Conservation (phyloP, 2,888 invertebrate species). For the Drosophila monieri region DNA sequence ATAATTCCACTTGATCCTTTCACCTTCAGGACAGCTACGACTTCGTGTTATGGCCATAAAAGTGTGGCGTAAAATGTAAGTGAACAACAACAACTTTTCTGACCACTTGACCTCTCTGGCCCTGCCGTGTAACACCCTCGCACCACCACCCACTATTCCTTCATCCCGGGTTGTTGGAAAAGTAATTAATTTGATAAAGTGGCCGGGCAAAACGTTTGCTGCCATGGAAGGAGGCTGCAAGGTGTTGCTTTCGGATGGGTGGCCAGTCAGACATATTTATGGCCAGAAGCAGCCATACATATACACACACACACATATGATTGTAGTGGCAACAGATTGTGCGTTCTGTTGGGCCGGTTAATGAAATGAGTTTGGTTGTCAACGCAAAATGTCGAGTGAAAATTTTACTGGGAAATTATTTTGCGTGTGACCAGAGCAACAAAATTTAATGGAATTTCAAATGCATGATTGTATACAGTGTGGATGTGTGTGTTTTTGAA, state of each 20-base stretch:
- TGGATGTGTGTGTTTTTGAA: not conserved
- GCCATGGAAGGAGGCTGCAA: constrained; percentile 28
- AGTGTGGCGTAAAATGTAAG: constrained; percentile 59
- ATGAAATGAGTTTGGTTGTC: constrained; percentile 66
- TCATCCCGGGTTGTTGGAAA: constrained; percentile 70
- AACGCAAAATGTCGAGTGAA: constrained; percentile 20
- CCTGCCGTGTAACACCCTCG: not conserved
- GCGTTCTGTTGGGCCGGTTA: constrained; percentile 63
- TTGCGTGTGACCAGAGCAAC: constrained; percentile 58
- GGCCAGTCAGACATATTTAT: constrained; percentile 41
- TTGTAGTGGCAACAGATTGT: constrained; percentile 71
- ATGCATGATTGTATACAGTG: constrained; percentile 46
- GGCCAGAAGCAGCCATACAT: constrained; percentile 28
- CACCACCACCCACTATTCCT: constrained; percentile 1
- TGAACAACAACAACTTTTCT: constrained; percentile 59
- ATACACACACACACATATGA: constrained; percentile 5
- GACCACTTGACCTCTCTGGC: constrained; percentile 50
- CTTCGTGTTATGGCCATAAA: constrained; percentile 46
- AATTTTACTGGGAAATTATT: constrained; percentile 51
- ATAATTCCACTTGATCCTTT: constrained; percentile 15
- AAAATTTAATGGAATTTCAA: constrained; percentile 76
- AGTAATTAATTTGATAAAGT: constrained; percentile 79
- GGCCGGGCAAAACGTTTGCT: constrained; percentile 53
- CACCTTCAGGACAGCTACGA: not conserved
- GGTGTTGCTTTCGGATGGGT: constrained; percentile 53